Percentiles rank a stretch among this genome's conserved stretches.
Conservation (phyloP, 2,113 vertebrate species). For the Myotis yumanensis region DNA sequence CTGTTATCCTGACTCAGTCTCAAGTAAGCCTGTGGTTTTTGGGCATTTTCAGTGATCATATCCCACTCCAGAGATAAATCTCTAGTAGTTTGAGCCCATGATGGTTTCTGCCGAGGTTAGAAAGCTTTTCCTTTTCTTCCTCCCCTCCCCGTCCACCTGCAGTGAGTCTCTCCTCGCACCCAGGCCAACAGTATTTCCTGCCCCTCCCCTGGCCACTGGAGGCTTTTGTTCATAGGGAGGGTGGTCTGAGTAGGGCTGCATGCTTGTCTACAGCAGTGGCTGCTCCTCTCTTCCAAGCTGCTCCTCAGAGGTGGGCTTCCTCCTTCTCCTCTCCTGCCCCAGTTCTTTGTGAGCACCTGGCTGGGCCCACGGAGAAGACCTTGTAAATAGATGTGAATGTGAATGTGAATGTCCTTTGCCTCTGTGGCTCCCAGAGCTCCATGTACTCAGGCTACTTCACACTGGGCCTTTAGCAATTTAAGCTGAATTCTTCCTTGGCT, state of each 20-base stretch:
- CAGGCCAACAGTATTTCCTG: background rate
- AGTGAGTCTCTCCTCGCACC: background rate
- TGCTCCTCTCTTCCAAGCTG: background rate
- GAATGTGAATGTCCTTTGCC: background rate
- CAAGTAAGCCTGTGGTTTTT: background rate
- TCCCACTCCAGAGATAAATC: background rate
- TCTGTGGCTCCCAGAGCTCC: background rate
- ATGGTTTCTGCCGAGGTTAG: background rate
- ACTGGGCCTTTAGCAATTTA: background rate
- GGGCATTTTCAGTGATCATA: background rate
- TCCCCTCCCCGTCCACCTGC: background rate
- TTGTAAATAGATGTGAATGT: background rate
- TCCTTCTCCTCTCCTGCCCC: background rate
- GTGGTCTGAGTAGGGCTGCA: background rate
- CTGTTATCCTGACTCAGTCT: background rate
- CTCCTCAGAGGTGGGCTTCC: background rate
- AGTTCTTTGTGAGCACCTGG: background rate
- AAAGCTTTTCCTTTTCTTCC: background rate
- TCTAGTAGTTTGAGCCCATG: background rate
- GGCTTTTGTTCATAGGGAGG: background rate
- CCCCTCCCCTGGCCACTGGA: background rate
- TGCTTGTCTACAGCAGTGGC: background rate
- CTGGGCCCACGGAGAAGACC: background rate
- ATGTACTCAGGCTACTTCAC: background rate
- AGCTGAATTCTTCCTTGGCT: background rate